phyloP scores from a whole-genome alignment of 1,140 invertebrate genomes.

The Drosophila dunni region DNA sequence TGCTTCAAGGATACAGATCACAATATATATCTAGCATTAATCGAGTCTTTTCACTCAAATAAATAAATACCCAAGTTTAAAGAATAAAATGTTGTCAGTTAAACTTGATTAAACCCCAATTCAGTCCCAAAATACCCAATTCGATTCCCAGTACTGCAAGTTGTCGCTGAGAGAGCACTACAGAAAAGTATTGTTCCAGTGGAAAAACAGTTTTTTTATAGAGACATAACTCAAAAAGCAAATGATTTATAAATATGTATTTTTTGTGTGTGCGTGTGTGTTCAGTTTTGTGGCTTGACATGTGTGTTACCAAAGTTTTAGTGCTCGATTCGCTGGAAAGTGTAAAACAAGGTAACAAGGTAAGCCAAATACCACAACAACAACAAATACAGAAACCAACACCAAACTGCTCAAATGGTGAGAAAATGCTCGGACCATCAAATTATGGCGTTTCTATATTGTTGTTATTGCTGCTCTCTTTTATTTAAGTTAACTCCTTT shows the following conservation, averaged over 20 bases:
- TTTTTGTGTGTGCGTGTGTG: too few relatives aligned
- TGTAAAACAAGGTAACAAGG: conserved; percentile 51
- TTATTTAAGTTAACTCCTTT: conserved; percentile 2
- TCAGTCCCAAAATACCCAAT: neutral
- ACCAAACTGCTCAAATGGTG: conserved; percentile 50
- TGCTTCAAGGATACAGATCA: too few relatives aligned
- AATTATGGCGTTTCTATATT: conserved; percentile 54
- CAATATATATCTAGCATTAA: too few relatives aligned
- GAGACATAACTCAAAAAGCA: conserved; percentile 59
- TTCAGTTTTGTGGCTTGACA: conserved; percentile 18
- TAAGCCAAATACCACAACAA: conserved; percentile 40
- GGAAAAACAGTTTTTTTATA: conserved; percentile 28
- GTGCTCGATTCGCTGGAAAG: conserved; percentile 64
- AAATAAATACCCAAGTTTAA: too few relatives aligned
- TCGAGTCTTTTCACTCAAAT: too few relatives aligned
- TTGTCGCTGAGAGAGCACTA: neutral
- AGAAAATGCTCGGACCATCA: conserved; percentile 68
- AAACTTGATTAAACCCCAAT: neutral
- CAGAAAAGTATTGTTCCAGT: neutral
- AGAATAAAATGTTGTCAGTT: too few relatives aligned
- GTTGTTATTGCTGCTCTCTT: conserved; percentile 5
- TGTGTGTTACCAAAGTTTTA: conserved; percentile 44
- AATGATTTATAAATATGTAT: conserved; percentile 61
- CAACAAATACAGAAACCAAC: conserved; percentile 13
- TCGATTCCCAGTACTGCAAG: neutral